Base-by-base conservation (phyloP, 2,113 vertebrate genomes). In the Tachycineta bicolor region DNA sequence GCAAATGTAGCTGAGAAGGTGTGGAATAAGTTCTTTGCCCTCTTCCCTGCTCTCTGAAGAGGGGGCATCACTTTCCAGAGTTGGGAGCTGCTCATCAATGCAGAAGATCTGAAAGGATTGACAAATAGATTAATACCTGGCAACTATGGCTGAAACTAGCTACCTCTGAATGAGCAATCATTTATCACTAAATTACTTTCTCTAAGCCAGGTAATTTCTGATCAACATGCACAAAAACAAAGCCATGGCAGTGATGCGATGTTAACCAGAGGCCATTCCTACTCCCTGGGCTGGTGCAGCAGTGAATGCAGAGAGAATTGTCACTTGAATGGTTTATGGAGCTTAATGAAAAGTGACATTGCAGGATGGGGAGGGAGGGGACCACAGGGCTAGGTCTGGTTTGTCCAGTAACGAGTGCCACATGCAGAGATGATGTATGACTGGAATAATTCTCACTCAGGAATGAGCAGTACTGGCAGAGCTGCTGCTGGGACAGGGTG, bases 121-220 rank as follows among this genome's bases (percentile, higher is more conserved):
- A 97, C 93, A 97, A 96, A 96, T 74, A 97, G 91, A 97, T 98
- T 98, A 97, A 97, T 97, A 97, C 95, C 87, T 97, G 92, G 83
- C 91, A 90, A 65, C 74, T 95, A 82, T 92, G 96, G 85, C 97
- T 97, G 94, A 97, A 94, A 94, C 90, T 64, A 82, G 88, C 96
- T 97, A 85, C 94, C 70, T 97, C 89, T 94, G 96, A 98, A 95
- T 1, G 14, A 96, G 95, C 97, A 96, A 95, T 96, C 91, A 97
- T 97, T 98, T 98, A 96, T 96, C 97, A 97, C 87, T 97, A 97
- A 98, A 97, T 98, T 97, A 95, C 97, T 97, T 98, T 96, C 87
- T 97, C 91, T 96, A 95, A 97, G 94, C 87, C 81, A 94, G 85
- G 95, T 97, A 97, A 97, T 97, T 97, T 98, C 90, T 98, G 98